These are phyloP conservation scores for Sylvicola cinctus DNA, from an alignment of 2,888 invertebrate genomes.

Conservation along the genomic window DNA sequence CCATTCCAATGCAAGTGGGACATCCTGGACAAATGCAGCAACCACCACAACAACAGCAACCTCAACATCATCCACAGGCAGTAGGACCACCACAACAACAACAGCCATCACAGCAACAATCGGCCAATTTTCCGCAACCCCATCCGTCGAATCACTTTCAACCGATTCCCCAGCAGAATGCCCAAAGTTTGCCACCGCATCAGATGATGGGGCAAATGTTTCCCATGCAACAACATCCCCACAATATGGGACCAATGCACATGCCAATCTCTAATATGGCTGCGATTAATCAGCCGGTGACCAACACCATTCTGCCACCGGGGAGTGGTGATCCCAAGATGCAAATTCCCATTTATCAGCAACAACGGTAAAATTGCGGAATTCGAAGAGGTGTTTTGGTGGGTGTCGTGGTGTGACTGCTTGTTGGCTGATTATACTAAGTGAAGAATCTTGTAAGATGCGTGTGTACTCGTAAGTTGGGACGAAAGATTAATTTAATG, in stretches of 20 bases:
- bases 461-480: too few relatives aligned
- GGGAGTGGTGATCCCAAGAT: slow-evolving; percentile 20
- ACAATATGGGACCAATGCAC: too few relatives aligned
- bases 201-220: neutral
- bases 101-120: slow-evolving; percentile 4
- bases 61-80: slow-evolving; percentile 4
- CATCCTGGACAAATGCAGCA: slow-evolving; percentile 9
- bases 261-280: too few relatives aligned
- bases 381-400: too few relatives aligned
- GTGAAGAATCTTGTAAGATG: too few relatives aligned
- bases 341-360: slow-evolving; percentile 26
- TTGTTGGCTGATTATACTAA: too few relatives aligned
- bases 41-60: slow-evolving; percentile 9
- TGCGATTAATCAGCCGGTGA: neutral
- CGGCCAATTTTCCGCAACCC: neutral
- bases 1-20: neutral
- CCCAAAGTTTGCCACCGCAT: neutral
- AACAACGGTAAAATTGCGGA: slow-evolving; percentile 25
- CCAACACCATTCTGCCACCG: neutral
- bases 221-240: neutral
- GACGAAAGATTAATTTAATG: too few relatives aligned
- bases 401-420: too few relatives aligned
- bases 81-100: slow-evolving; percentile 4
- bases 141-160: too few relatives aligned
- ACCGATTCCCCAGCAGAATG: neutral